Evolutionary conservation across 2,113 vertebrate species (phyloP), one percentile per base, ranked within the genome.

Genomic region (Echinops telfairi): DNA sequence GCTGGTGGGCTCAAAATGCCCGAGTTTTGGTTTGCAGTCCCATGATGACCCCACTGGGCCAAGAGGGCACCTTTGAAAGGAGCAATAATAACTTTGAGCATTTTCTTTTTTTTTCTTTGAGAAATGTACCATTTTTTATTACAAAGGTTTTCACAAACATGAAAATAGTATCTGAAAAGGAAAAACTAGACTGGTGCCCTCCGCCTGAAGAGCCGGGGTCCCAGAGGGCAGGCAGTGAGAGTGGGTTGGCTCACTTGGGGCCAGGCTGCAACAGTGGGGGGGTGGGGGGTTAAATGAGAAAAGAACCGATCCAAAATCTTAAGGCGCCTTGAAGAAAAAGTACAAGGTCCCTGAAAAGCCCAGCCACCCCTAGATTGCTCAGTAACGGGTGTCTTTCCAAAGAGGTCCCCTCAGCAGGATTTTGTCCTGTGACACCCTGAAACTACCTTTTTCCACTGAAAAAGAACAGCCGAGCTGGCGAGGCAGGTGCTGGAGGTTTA

Each of bases 61-160:
- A 9, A 6, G 47, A 53, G 47, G 47, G 47, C 47, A 12, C 5
- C 12, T 53, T 53, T 53, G 47, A 8, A 53, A 53, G 47, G 47
- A 53, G 47, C 12, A 11, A 53, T 53, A 53, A 53, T 53, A 53
- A 8, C 47, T 8, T 53, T 53, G 47, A 53, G 9, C 47, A 7
- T 53, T 14, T 53, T 53, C 12, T 6, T 12, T 53, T 14, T 53
- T 53, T 47, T n/a, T n/a, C n/a, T n/a, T n/a, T n/a, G 96, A 98
- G 97, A 98, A 98, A 98, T 86, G 97, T 90, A 97, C 82, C 95
- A 88, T 98, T 98, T n/a, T n/a, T 98, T 98, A 98, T 98, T 98
- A 98, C 97, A 98, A 98, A 98, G 97, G n/a, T 95, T 97, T n/a
- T n/a, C n/a, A n/a, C n/a, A n/a, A n/a, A n/a, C n/a, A n/a, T n/a